Percentiles rank a stretch among this genome's conserved stretches.
Evolutionary conservation across 2,113 vertebrate species (phyloP).

Genomic region (Proterorhinus semilunaris): DNA sequence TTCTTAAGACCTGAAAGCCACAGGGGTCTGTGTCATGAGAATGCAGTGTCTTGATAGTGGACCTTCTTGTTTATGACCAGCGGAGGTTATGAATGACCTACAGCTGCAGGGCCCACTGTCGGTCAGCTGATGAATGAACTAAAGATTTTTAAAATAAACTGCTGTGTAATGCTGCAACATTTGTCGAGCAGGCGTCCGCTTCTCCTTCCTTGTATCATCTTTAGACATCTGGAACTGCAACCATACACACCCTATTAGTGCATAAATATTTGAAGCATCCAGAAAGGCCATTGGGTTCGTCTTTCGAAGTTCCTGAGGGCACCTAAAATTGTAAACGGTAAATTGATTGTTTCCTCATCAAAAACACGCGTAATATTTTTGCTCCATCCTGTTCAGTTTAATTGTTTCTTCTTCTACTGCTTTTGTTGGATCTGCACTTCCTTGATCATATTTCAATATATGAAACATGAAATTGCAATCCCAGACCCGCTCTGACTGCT

Average conservation of each 20-base stretch:
- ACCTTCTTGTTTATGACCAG: neutral
- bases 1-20: slow-evolving; percentile 15
- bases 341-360: neutral
- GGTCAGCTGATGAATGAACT: slow-evolving; percentile 62
- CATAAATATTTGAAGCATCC: slow-evolving; percentile 68
- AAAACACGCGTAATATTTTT: too few relatives aligned
- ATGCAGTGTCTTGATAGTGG: too few relatives aligned
- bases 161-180: slow-evolving; percentile 39
- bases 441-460: too few relatives aligned
- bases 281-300: slow-evolving; percentile 52
- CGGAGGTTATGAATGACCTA: slow-evolving; percentile 62
- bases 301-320: slow-evolving; percentile 10
- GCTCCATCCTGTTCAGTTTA: too few relatives aligned
- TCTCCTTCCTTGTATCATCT: slow-evolving; percentile 28
- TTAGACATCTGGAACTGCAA: slow-evolving; percentile 58
- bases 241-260: slow-evolving; percentile 54
- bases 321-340: slow-evolving; percentile 4
- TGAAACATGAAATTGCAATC: too few relatives aligned
- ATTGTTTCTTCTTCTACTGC: too few relatives aligned
- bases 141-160: slow-evolving; percentile 71
- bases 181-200: slow-evolving; percentile 24
- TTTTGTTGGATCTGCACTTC: too few relatives aligned
- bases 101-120: slow-evolving; percentile 58
- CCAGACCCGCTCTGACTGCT: too few relatives aligned
- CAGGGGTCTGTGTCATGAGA: neutral